These are phyloP conservation scores for Metellina segmentata DNA, from an alignment of 2,888 invertebrate species.

Conservation along the genomic window DNA sequence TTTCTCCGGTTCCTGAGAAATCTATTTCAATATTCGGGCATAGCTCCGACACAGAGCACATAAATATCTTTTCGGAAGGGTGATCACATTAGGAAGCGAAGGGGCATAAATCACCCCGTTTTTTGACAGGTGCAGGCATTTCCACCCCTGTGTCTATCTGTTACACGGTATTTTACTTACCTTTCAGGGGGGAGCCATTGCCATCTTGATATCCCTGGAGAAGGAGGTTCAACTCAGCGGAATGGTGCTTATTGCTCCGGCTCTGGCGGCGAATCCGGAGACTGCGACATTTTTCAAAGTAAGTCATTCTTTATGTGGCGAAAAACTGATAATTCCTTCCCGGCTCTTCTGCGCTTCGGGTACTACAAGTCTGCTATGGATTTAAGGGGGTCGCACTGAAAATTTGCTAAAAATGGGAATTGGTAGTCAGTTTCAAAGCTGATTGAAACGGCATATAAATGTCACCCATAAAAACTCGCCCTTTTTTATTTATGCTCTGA, in stretches of 20 bases:
- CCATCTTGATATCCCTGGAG: constrained; percentile 17
- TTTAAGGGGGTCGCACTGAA: neutral
- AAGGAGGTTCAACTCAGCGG: constrained; percentile 43
- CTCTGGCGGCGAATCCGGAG: constrained; percentile 55
- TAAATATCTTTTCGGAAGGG: neutral
- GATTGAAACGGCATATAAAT: no score
- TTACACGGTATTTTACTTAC: neutral
- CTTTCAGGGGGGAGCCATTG: constrained; percentile 32
- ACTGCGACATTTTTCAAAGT: constrained; percentile 47
- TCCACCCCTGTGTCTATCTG: neutral
- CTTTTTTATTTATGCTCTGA: no score
- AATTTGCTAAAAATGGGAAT: no score
- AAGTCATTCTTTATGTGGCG: constrained; percentile 5
- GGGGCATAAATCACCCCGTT: neutral
- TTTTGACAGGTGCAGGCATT: neutral
- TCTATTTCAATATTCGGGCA: neutral
- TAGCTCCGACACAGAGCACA: neutral
- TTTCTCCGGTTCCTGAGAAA: neutral
- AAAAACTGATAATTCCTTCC: neutral
- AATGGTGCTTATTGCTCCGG: constrained; percentile 58
- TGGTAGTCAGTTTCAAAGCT: no score
- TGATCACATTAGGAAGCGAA: neutral
- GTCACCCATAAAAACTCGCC: no score
- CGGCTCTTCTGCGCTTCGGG: neutral
- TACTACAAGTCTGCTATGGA: no score